Conservation (phyloP, 92 coral and sea anemone genomes). For the Nematostella vectensis region DNA sequence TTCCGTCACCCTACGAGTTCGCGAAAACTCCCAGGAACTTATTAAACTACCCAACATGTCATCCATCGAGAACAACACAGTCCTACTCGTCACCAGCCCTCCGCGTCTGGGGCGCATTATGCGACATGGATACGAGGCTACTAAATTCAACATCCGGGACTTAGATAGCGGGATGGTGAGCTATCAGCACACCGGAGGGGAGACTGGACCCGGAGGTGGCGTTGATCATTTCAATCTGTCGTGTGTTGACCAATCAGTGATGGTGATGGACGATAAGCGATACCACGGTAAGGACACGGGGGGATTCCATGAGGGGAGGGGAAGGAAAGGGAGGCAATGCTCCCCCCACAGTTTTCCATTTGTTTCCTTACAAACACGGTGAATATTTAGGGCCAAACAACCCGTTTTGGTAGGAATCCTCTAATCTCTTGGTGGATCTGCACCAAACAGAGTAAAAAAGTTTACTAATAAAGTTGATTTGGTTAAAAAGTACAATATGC, state of each 20-base stretch:
- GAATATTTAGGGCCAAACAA: too few species aligned
- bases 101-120: conserved; percentile 88
- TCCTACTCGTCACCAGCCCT: conserved; percentile 61
- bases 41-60: conserved; percentile 42
- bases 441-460: too few species aligned
- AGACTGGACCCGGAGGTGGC: conserved; percentile 87
- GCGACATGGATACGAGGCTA: conserved; percentile 49
- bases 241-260: conserved; percentile 48
- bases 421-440: too few species aligned
- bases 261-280: conserved; percentile 52
- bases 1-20: conserved; percentile 67
- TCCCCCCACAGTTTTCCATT: too few species aligned
- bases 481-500: too few species aligned
- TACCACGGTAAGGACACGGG: conserved; percentile 53
- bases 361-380: too few species aligned
- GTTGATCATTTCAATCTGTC: conserved; percentile 77
- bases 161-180: conserved; percentile 57
- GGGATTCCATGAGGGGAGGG: too few species aligned
- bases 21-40: conserved; percentile 65
- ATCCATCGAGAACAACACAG: conserved; percentile 40
- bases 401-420: too few species aligned
- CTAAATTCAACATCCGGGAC: conserved; percentile 66
- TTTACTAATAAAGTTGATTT: too few species aligned
- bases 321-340: too few species aligned
- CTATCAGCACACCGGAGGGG: conserved; percentile 87